Percentiles rank a stretch among this genome's conserved stretches.
Conservation (phyloP, 1,140 invertebrate species). For the Aphidius ervi region DNA sequence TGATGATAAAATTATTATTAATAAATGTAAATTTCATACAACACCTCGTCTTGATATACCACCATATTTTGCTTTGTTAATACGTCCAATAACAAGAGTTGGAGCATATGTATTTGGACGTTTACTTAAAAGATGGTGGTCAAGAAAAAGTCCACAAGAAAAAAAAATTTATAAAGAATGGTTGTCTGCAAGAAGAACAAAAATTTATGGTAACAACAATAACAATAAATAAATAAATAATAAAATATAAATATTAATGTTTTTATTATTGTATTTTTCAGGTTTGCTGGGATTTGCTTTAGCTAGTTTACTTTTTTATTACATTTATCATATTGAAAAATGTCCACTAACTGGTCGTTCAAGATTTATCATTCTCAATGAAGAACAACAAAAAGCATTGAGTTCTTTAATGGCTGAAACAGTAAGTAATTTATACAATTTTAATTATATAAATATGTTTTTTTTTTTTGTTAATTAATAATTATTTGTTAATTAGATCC, state of each 20-base stretch:
- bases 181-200: conserved; percentile 27
- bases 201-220: conserved; percentile 31
- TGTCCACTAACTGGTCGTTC: conserved; percentile 54
- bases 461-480: neutral
- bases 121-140: conserved; percentile 53
- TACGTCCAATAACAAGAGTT: conserved; percentile 40
- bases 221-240: neutral
- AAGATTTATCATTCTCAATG: conserved; percentile 55
- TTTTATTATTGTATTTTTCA: conserved; percentile 23
- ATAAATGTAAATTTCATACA: conserved; percentile 38
- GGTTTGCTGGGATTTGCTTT: conserved; percentile 29
- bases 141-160: conserved; percentile 39
- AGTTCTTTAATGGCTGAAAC: conserved; percentile 32
- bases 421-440: conserved; percentile 24
- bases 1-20: conserved; percentile 18
- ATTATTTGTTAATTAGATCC: conserved; percentile 23
- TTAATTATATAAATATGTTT: neutral
- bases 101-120: conserved; percentile 44
- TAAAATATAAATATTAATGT: neutral
- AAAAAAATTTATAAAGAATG: conserved; percentile 36
- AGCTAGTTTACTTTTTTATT: conserved; percentile 41
- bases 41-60: conserved; percentile 32
- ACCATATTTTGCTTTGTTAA: conserved; percentile 33
- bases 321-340: conserved; percentile 51
- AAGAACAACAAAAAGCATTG: conserved; percentile 51